Evolutionary conservation across 2,888 invertebrate genomes (phyloP), one percentile per base, ranked within the genome.

Genomic region (Thera britannica): DNA sequence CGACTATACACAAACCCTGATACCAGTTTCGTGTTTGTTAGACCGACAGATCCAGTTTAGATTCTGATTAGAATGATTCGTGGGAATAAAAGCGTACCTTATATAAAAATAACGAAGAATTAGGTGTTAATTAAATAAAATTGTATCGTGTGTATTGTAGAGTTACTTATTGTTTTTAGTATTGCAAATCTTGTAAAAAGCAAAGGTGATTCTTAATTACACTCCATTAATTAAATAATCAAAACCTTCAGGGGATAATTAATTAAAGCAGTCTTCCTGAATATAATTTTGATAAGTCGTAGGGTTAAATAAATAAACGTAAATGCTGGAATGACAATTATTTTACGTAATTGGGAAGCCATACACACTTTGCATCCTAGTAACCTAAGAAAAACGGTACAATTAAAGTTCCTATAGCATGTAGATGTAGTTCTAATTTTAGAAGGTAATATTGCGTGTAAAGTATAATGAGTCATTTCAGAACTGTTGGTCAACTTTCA

Each of bases 401-500:
- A 65, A 70, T 51, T 76, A 55, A 36, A 62, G 82, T 72, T 77
- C 79, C 74, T 38, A 38, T 38, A 38, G 5, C 5, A 38, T 23
- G 75, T 82, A 83, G 23, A 23, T 23, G 23, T 23, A 80, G 85
- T 83, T 82, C 87, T 89, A 89, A 90, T 90, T 23, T 89, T 88
- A 87, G 88, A 89, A 81, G 85, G 88, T 85, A 85, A 87, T 88
- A 90, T 88, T 89, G 86, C 86, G 88, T 83, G 84, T 85, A 86
- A 87, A 87, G 89, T 34, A 34, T 34, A 23, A 11, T 89, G 90
- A 90, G 82, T 92, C 89, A 90, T 85, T 87, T 87, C 79, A 80
- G 83, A 87, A 86, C 82, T 81, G 84, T 79, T 81, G 86, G 83
- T 78, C 85, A 85, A 90, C 92, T 93, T 93, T 93, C 92, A 89